Percentiles rank a stretch among this genome's conserved stretches.
Evolutionary conservation across 2,113 vertebrate species (phyloP).

Genomic region (Scomber japonicus): DNA sequence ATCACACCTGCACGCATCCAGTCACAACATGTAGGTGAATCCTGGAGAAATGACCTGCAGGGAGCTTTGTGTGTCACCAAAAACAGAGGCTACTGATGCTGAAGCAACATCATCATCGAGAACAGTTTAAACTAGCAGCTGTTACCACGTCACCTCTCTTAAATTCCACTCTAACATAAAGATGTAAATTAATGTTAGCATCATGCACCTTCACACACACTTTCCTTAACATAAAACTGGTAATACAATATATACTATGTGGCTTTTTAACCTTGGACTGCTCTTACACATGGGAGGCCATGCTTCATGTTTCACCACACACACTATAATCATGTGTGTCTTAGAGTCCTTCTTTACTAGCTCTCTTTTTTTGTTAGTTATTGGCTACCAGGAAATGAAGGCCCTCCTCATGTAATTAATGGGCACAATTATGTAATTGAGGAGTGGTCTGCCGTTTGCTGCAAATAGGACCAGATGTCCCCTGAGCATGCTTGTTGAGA

Average conservation of each 20-base stretch:
- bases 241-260: constrained; percentile 3
- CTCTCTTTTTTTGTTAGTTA: constrained; percentile 66
- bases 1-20: constrained; percentile 64
- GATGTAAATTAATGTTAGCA: not conserved
- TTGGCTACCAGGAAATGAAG: constrained; percentile 72
- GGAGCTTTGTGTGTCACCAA: constrained; percentile 78
- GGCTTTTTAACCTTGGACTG: constrained; percentile 43
- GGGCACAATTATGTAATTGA: constrained; percentile 82
- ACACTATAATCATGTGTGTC: constrained; percentile 63
- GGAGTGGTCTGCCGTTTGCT: constrained; percentile 72
- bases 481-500: not conserved
- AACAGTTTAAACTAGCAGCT: constrained; percentile 42
- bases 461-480: constrained; percentile 82
- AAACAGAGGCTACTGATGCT: constrained; percentile 33
- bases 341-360: constrained; percentile 57
- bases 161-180: not conserved
- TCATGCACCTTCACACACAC: not conserved
- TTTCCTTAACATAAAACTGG: not conserved
- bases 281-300: constrained; percentile 33
- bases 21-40: constrained; percentile 68
- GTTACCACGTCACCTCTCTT: constrained; percentile 30
- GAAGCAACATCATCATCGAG: constrained; percentile 49
- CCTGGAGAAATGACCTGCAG: constrained; percentile 48
- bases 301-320: constrained; percentile 63
- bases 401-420: constrained; percentile 79